These are phyloP conservation scores for Sabatieria punctata DNA, from an alignment of 2,888 invertebrate species.

Conservation along the genomic window DNA sequence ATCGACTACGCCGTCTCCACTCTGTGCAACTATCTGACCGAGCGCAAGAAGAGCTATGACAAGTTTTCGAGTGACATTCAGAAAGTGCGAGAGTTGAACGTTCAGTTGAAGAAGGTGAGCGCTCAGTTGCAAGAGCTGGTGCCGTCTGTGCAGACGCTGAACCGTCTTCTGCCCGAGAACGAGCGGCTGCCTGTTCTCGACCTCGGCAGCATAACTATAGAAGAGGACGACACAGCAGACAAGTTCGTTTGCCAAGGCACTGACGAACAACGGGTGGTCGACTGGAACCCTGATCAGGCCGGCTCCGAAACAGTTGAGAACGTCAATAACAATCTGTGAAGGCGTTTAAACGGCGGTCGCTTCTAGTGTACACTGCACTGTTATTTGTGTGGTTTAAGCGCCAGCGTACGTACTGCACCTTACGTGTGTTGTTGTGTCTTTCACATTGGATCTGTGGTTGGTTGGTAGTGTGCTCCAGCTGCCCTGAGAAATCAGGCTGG, in stretches of 20 bases:
- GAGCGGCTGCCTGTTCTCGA: background rate
- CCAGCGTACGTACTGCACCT: too few species aligned
- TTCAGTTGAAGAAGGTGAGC: slow-evolving; percentile 1
- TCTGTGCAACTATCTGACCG: background rate
- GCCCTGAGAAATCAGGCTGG: too few species aligned
- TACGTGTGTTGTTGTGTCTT: too few species aligned
- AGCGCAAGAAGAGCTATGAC: slow-evolving; percentile 5
- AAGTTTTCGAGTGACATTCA: background rate
- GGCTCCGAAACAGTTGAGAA: slow-evolving; percentile 1
- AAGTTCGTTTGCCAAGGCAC: too few species aligned
- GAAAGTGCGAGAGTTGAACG: background rate
- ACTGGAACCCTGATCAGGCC: background rate
- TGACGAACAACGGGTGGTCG: background rate
- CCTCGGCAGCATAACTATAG: background rate
- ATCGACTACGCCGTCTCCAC: slow-evolving; percentile 4
- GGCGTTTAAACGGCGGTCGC: too few species aligned
- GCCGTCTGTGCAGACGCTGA: background rate
- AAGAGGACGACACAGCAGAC: background rate
- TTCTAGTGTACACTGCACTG: too few species aligned
- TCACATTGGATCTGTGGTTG: too few species aligned
- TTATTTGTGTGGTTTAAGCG: too few species aligned
- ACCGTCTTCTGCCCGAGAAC: slow-evolving; percentile 1
- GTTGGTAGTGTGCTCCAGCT: too few species aligned
- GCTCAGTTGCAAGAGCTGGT: background rate
- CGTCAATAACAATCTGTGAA: slow-evolving; percentile 4